Conservation (phyloP, 2,888 invertebrate species). For the Ochropleura leucogaster region DNA sequence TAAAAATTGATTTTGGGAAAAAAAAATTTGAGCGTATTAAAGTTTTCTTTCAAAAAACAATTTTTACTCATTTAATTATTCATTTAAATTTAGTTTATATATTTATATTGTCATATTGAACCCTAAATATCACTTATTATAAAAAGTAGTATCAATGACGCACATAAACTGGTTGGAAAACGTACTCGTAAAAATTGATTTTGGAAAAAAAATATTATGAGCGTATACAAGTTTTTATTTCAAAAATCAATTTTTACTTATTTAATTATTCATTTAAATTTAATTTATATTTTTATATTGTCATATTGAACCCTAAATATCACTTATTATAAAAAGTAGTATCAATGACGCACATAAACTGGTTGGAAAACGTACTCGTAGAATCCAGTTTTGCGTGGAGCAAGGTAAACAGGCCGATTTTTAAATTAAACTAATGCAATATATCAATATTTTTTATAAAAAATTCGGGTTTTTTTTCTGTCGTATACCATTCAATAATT, state of each 20-base stretch:
- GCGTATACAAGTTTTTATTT: too few relatives aligned
- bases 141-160: conserved; percentile 2
- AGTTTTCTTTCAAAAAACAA: neutral
- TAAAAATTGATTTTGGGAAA: too few relatives aligned
- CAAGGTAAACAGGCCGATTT: neutral
- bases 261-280: neutral
- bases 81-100: neutral
- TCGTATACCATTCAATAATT: neutral
- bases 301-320: neutral
- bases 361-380: neutral
- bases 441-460: neutral
- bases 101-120: neutral
- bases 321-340: neutral
- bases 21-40: too few relatives aligned
- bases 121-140: neutral
- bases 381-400: neutral
- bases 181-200: neutral
- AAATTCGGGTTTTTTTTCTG: neutral
- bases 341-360: conserved; percentile 11
- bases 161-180: conserved; percentile 10
- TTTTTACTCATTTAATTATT: neutral
- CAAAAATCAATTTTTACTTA: neutral
- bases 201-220: too few relatives aligned
- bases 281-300: neutral
- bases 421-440: neutral